Evolutionary conservation across 2,888 invertebrate species (phyloP).

Genomic region (Pelosia muscerda): DNA sequence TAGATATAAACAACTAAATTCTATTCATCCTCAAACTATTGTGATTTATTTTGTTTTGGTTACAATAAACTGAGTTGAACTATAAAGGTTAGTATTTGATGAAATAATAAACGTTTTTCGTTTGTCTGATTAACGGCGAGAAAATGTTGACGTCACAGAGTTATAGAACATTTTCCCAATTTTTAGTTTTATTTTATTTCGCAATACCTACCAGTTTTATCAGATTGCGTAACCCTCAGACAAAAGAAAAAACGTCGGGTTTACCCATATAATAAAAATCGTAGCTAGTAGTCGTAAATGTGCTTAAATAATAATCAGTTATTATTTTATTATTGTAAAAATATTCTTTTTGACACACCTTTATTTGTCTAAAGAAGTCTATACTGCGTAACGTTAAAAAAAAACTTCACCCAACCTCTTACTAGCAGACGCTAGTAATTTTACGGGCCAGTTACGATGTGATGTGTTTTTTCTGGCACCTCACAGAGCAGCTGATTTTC

Average conservation of each 20-base stretch:
- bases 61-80: neutral
- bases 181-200: too few species aligned
- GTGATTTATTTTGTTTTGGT: neutral
- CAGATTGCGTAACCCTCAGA: neutral
- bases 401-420: constrained; percentile 35
- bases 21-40: neutral
- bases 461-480: constrained; percentile 65
- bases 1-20: neutral
- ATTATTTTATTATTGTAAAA: neutral
- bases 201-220: neutral
- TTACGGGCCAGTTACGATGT: constrained; percentile 46
- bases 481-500: constrained; percentile 80
- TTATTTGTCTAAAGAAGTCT: neutral
- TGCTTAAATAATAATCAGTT: too few species aligned
- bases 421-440: constrained; percentile 42
- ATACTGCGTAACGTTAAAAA: constrained; percentile 21
- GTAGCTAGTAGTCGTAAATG: neutral
- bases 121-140: neutral
- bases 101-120: neutral
- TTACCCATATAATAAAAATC: neutral
- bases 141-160: neutral
- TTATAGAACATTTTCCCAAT: neutral
- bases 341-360: neutral
- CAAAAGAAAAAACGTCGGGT: too few species aligned
- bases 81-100: neutral